Evolutionary conservation across 1,140 invertebrate species (phyloP), one percentile per base, ranked within the genome.

Genomic region (Monochamus saltuarius): DNA sequence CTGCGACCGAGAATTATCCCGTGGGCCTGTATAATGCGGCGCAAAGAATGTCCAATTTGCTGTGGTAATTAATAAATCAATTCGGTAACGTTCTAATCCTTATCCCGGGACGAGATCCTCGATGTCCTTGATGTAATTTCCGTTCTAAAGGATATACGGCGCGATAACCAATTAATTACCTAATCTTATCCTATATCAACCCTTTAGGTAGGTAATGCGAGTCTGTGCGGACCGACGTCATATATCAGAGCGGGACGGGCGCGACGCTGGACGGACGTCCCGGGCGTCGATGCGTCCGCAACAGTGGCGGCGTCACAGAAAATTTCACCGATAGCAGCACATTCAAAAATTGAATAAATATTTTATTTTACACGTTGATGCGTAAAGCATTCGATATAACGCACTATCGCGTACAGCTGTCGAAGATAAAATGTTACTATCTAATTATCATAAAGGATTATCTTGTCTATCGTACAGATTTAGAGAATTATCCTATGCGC

Each of bases 141-240:
- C 59, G 56, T 58, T 58, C 45, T 50, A 51, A 49, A 51, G 56
- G 56, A 58, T 58, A 58, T 50, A 39, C 56, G 37, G 47, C 16
- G 56, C 55, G 64, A 66, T 69, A 69, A 67, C 67, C 67, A 69
- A 69, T 69, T 69, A 69, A 69, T 69, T 69, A 69, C 58, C 51
- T 63, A 69, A 69, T 67, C 65, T 69, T 60, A 63, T 63, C 62
- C 65, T 60, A 59, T 62, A 62, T 67, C 60, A 69, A 69, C 67
- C 67, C 67, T 69, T 69, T 69, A 67, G 62, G 65, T 69, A 37
- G 56, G 59, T 56, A 53, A 55, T 56, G 45, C 62, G 46, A 56
- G 53, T 45, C 60, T 53, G 51, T 51, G 47, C 40, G 52, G 54
- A 51, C 61, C 56, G 42, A 51, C 57, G 65, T 56, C 50, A 64